Conservation (phyloP, 1,140 invertebrate species). For the Lineus longissimus region DNA sequence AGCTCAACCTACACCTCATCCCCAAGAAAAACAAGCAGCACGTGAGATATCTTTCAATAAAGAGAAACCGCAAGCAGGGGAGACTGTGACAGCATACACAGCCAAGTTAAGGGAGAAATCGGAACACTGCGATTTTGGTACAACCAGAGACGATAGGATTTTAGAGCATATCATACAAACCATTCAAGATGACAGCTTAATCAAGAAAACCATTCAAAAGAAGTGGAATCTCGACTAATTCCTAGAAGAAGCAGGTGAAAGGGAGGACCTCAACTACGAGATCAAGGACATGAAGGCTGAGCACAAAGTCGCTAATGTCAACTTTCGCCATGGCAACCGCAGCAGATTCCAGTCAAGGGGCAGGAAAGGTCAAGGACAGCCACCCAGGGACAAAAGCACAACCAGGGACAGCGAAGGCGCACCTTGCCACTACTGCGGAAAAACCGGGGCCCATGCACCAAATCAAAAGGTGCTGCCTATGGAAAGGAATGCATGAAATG, state of each 20-base stretch:
- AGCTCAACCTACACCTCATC: not conserved
- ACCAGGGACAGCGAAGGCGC: no score
- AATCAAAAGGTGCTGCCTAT: no score
- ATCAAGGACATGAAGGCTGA: not conserved
- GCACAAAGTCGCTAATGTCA: no score
- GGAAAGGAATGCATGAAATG: no score
- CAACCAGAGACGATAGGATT: not conserved
- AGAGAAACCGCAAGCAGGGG: not conserved
- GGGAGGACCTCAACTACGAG: not conserved
- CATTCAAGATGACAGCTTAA: not conserved
- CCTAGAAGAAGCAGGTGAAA: not conserved
- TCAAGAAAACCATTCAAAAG: not conserved
- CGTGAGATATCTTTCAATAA: not conserved
- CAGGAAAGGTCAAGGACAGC: no score
- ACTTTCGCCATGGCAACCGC: no score
- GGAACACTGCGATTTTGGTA: conserved; percentile 3
- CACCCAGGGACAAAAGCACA: no score
- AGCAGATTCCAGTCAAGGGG: no score
- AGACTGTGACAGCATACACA: not conserved
- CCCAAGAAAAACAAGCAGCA: conserved; percentile 3
- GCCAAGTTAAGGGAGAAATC: conserved; percentile 3
- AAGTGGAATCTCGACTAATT: not conserved
- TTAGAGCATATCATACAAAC: conserved; percentile 1
- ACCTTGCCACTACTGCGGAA: no score
- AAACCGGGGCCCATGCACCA: no score